These are phyloP conservation scores for Azorinus chamasolen DNA, from an alignment of 2,888 invertebrate species.

Conservation along the genomic window DNA sequence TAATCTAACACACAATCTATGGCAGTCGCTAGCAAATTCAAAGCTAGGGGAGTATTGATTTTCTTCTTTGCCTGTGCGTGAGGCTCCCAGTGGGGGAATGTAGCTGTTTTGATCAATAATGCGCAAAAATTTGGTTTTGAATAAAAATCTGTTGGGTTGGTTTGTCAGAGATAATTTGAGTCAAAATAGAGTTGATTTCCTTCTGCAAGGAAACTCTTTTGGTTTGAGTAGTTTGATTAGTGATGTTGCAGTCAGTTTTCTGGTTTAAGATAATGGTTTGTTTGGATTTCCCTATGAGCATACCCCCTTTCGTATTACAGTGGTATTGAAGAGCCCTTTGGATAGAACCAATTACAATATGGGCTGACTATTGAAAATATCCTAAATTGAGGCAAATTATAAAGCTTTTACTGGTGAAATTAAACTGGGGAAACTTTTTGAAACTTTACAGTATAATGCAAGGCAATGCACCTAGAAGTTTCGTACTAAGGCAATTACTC, in stretches of 20 bases:
- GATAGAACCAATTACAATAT: conserved; percentile 57
- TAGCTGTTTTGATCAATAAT: conserved; percentile 8
- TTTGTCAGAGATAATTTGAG: too few relatives aligned
- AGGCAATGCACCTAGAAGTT: too few relatives aligned
- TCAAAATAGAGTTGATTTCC: too few relatives aligned
- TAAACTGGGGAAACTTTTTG: conserved; percentile 54
- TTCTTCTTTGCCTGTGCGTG: conserved; percentile 50
- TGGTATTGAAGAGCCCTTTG: conserved; percentile 40
- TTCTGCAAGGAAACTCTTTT: too few relatives aligned
- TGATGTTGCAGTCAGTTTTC: too few relatives aligned
- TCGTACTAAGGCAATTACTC: too few relatives aligned
- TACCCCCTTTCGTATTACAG: conserved; percentile 36
- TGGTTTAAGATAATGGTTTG: too few relatives aligned
- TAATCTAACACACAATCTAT: conserved; percentile 70
- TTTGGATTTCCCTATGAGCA: conserved; percentile 17
- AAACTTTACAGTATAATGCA: too few relatives aligned
- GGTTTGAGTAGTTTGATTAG: too few relatives aligned
- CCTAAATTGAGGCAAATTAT: conserved; percentile 65
- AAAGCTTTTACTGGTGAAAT: conserved; percentile 31
- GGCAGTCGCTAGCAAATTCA: conserved; percentile 67
- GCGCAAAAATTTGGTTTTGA: neutral
- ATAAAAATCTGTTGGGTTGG: too few relatives aligned
- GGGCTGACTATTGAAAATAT: conserved; percentile 50
- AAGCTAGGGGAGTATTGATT: conserved; percentile 53
- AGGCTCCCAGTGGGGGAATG: conserved; percentile 15